Base-by-base conservation (phyloP, 2,888 invertebrate genomes). In the Pelosia muscerda region DNA sequence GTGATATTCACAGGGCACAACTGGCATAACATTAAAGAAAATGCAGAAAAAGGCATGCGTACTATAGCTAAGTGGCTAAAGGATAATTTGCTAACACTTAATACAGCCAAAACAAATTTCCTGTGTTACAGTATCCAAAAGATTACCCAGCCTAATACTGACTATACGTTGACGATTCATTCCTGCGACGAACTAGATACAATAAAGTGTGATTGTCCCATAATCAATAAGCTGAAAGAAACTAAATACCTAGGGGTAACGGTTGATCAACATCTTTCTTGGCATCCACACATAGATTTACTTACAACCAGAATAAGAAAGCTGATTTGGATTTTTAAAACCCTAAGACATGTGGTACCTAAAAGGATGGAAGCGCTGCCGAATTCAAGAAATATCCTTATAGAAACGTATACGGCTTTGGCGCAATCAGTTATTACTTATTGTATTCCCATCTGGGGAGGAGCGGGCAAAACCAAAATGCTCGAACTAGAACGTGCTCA, bases 1-100 rank as follows among this genome's bases (percentile, higher is more conserved):
- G n/a, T 62, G 11, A 15, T 23, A 13, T 59, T 67, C 49, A n/a
- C 58, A 11, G 63, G 58, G 25, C 15, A 63, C 8, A 59, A 49
- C 19, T 15, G 19, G 49, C 42, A 11, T 42, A 42, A 11, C 19
- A 19, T 42, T 15, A 42, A 49, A 49, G 19, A 19, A 49, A 49
- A 49, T 49, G 49, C 19, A 49, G 49, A 49, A n/a, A 49, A 15
- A 49, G 49, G 49, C 49, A 49, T 49, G 19, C 49, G 19, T 10
- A 8, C 9, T 8, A 10, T 49, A 8, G 49, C 49, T 49, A 15
- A 49, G 9, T 49, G 49, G 49, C 49, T 49, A 49, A 49, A 49
- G 49, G 19, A 49, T n/a, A 49, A 49, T 49, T 15, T 49, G 6
- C 49, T 49, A 49, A 49, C 19, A 15, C 49, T 49, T 49, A 42